Evolutionary conservation across 2,113 vertebrate genomes (phyloP).

Genomic region (Pelusios castaneus): DNA sequence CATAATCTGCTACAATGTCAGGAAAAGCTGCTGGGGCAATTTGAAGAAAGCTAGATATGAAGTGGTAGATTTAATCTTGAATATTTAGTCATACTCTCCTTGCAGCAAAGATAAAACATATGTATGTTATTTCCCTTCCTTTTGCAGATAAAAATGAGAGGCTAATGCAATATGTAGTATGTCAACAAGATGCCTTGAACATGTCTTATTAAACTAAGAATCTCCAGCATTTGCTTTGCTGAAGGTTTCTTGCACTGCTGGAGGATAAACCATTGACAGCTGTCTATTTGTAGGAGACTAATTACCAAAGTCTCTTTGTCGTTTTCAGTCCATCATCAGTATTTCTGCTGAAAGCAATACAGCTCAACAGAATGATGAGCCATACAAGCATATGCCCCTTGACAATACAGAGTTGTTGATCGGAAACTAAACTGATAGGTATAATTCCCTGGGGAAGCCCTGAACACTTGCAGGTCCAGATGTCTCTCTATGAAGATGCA

Average conservation of each 20-base stretch:
- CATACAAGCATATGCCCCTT: neutral
- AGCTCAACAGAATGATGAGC: slow-evolving; percentile 10
- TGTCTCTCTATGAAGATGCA: neutral
- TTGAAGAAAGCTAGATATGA: neutral
- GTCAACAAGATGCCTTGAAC: neutral
- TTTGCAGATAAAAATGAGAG: neutral
- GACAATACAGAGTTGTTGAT: neutral
- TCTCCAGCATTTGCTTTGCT: neutral
- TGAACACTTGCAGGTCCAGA: slow-evolving; percentile 11
- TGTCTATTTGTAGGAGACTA: neutral
- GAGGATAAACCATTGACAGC: slow-evolving; percentile 31
- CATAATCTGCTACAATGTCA: neutral
- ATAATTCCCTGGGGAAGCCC: neutral
- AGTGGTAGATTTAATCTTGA: neutral
- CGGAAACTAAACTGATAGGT: slow-evolving; percentile 16
- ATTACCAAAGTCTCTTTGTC: slow-evolving; percentile 1
- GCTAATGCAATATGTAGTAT: neutral
- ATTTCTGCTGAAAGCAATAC: slow-evolving; percentile 1
- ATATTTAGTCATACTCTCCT: fast-evolving
- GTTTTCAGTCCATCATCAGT: neutral
- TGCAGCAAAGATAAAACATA: neutral
- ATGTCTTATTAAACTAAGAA: neutral
- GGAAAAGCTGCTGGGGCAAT: neutral
- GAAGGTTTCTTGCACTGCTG: neutral
- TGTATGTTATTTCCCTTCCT: neutral